These are phyloP conservation scores for Todiramphus chloris DNA, from an alignment of 2,113 vertebrate species.

Conservation along the genomic window DNA sequence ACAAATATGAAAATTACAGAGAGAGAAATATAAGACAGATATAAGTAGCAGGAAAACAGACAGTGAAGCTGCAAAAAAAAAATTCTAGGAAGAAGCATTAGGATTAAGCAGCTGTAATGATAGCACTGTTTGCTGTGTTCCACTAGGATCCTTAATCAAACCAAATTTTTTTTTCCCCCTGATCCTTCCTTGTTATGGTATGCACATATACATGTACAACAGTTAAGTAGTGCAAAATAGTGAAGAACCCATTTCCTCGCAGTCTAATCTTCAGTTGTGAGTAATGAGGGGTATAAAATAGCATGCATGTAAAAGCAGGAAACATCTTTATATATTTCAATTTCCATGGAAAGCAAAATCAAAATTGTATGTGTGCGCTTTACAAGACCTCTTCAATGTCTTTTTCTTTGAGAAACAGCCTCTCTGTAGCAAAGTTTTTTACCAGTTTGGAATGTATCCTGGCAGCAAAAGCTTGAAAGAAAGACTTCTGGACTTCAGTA, in stretches of 20 bases:
- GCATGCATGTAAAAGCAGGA: neutral
- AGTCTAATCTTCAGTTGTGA: neutral
- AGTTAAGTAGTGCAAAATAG: neutral
- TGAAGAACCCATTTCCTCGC: neutral
- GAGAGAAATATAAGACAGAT: neutral
- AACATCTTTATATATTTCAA: neutral
- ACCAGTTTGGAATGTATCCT: neutral
- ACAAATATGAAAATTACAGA: neutral
- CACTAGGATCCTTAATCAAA: neutral
- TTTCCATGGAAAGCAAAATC: neutral
- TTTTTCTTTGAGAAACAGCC: neutral
- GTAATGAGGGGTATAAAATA: neutral
- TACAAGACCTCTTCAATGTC: neutral
- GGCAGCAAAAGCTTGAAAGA: constrained; percentile 4
- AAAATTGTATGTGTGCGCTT: neutral
- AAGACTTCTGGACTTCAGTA: neutral
- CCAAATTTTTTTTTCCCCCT: neutral
- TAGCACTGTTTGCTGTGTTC: neutral
- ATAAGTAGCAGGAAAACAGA: neutral
- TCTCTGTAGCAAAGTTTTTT: neutral
- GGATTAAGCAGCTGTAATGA: neutral
- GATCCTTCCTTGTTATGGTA: neutral
- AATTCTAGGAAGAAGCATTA: neutral
- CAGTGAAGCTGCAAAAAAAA: neutral
- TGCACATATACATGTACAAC: neutral